Conservation (phyloP, 2,888 invertebrate species). For the Dolichopus griseipennis region DNA sequence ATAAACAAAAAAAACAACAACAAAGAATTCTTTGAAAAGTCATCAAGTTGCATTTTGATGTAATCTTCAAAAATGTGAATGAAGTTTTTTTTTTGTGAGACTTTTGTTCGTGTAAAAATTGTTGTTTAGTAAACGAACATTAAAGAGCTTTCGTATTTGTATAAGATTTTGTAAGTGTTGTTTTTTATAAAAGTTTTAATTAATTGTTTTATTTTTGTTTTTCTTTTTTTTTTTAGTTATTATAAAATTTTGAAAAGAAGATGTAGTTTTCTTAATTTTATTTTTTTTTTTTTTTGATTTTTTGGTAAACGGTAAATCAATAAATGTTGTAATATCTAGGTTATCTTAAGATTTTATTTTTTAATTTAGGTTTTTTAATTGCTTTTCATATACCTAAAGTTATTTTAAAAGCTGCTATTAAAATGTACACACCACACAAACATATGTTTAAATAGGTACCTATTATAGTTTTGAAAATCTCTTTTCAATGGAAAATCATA, state of each 20-base stretch:
- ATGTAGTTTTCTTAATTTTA: not conserved
- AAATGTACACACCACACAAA: too few relatives aligned
- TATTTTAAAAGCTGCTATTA: too few relatives aligned
- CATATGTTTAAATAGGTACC: too few relatives aligned
- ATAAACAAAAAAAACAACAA: not conserved
- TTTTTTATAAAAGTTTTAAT: not conserved
- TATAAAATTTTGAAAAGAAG: not conserved
- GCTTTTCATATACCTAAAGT: too few relatives aligned
- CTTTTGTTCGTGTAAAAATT: too few relatives aligned
- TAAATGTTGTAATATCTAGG: not conserved
- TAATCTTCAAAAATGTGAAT: not conserved
- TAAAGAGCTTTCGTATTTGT: not conserved
- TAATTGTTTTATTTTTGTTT: not conserved
- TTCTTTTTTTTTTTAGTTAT: not conserved
- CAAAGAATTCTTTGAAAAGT: not conserved
- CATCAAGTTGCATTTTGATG: slow-evolving; percentile 4
- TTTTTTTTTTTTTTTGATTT: too few relatives aligned
- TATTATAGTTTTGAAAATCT: too few relatives aligned
- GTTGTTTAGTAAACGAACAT: too few relatives aligned
- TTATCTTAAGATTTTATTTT: not conserved
- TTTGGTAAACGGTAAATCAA: not conserved
- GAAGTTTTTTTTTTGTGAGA: not conserved
- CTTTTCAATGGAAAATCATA: too few relatives aligned
- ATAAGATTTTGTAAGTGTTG: not conserved
- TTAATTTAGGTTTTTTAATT: not conserved